Evolutionary conservation across 1,140 invertebrate genomes (phyloP), one percentile per base, ranked within the genome.

Genomic region (Cydia amplana): DNA sequence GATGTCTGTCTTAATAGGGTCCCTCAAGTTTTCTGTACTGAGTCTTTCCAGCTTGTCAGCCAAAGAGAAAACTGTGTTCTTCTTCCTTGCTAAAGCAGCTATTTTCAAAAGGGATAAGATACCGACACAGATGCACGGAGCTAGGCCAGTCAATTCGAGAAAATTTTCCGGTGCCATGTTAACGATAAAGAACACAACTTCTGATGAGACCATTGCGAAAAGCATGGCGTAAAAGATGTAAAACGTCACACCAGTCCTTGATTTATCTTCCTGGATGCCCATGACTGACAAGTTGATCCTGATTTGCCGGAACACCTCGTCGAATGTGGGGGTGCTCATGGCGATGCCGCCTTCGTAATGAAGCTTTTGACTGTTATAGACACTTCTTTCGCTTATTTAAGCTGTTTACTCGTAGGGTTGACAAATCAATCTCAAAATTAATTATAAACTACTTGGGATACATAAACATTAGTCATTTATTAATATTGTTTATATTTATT

Each of bases 271-370:
- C 6, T 83, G 83, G 23, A 86, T 83, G 3, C 87, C 87, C 1
- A 81, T 46, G 5, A 88, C 67, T 78, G 81, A 83, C 14, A 87
- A 81, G 77, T 86, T 86, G 3, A 80, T 78, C 80, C 85, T 86
- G 55, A 87, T 86, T 73, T 84, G 83, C 55, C 76, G 81, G 18
- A 88, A 84, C 70, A 88, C 80, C n/a, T 88, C 84, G 63, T 86
- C 81, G 49, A 85, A 90, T 16, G 76, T 46, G 1, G 83, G 85
- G 73, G 84, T 79, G 67, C 82, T 81, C 87, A 90, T 90, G 75
- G 76, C 65, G 79, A 6, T 60, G 18, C 9, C 1, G 2, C 3
- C 20, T 60, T 23, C 1, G 18, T 23, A 23, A 20, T 60, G 51
- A 60, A 49, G 16, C 14, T 23, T 60, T 4, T 60, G 55, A n/a